Evolutionary conservation across 2,113 vertebrate genomes (phyloP), one percentile per base, ranked within the genome.

Genomic region (Meleagris gallopavo): DNA sequence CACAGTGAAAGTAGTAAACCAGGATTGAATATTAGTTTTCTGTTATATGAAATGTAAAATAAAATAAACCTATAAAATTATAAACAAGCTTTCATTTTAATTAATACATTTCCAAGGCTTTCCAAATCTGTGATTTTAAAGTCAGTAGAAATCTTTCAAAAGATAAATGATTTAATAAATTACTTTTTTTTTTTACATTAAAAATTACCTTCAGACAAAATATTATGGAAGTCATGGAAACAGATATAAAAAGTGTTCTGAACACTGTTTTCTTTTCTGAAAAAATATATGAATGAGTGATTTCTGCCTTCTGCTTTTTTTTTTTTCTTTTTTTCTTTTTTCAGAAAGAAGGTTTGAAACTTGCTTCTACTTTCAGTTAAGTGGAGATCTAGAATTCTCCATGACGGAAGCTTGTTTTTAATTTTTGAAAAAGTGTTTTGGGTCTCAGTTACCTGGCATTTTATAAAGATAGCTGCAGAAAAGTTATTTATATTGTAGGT

Each of bases 101-200:
- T 79, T 85, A 74, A 83, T 74, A 90, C 61, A 86, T n/a, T 90
- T 24, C 24, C 61, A 45, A 83, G 50, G 52, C 72, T 89, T 95
- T 88, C 38, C 67, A 92, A 94, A 83, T 74, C 32, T 52, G 36
- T 72, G 58, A 57, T 64, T 84, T 91, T 79, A 16, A 88, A 88
- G 60, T 80, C 67, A 93, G 82, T 57, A 89, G 79, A 81, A 95
- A 69, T 70, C 30, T 86, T 88, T 91, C 48, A 90, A 83, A 89
- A 91, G 60, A 92, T 19, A 93, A 93, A 92, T 75, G 50, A 69
- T 67, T 83, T 90, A 91, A 95, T 94, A 94, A 91, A n/a, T n/a
- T 58, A 20, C 30, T 13, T 58, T n/a, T 58, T 55, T 73, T 66
- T 72, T 91, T 64, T 66, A 79, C 64, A 83, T 88, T 85, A 91